A percentile compares a stretch with the other conserved stretches of the same genome.
phyloP scores from a whole-genome alignment of 2,888 invertebrate genomes.

The Drepana falcataria region DNA sequence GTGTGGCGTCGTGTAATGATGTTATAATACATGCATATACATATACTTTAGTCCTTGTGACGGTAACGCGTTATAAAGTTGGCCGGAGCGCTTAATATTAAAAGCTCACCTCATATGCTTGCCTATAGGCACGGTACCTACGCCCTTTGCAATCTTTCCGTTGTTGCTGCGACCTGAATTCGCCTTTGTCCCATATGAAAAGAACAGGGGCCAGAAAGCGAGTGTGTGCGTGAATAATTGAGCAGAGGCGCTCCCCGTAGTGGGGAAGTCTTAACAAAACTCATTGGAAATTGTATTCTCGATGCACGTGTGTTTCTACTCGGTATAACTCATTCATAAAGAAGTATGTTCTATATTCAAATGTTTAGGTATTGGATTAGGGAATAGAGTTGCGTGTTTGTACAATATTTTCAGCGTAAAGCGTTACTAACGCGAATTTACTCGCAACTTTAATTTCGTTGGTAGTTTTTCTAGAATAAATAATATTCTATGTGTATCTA shows the following conservation, averaged over 20 bases:
- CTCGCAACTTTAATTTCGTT: too few relatives aligned
- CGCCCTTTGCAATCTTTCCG: constrained; percentile 68
- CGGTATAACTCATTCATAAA: background rate
- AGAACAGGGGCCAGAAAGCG: constrained; percentile 63
- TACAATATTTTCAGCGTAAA: too few relatives aligned
- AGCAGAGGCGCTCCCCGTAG: constrained; percentile 50
- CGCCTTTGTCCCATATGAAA: constrained; percentile 70
- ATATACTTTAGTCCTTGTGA: constrained; percentile 33
- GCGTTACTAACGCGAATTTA: too few relatives aligned
- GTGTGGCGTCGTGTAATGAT: constrained; percentile 5
- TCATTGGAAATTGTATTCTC: constrained; percentile 42
- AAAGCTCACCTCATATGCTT: constrained; percentile 52
- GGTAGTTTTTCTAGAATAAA: too few relatives aligned
- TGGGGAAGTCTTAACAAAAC: constrained; percentile 60
- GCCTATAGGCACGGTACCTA: constrained; percentile 33
- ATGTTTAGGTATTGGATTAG: background rate
- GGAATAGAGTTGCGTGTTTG: background rate
- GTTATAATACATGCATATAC: constrained; percentile 9
- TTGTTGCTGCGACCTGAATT: constrained; percentile 70
- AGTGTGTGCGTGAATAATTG: constrained; percentile 72
- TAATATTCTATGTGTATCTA: too few relatives aligned
- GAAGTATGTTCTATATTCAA: background rate
- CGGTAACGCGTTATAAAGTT: constrained; percentile 53
- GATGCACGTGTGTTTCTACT: constrained; percentile 26
- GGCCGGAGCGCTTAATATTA: constrained; percentile 59